Evolutionary conservation across 2,888 invertebrate species (phyloP), one percentile per base, ranked within the genome.

Genomic region (Andrena trimmerana): DNA sequence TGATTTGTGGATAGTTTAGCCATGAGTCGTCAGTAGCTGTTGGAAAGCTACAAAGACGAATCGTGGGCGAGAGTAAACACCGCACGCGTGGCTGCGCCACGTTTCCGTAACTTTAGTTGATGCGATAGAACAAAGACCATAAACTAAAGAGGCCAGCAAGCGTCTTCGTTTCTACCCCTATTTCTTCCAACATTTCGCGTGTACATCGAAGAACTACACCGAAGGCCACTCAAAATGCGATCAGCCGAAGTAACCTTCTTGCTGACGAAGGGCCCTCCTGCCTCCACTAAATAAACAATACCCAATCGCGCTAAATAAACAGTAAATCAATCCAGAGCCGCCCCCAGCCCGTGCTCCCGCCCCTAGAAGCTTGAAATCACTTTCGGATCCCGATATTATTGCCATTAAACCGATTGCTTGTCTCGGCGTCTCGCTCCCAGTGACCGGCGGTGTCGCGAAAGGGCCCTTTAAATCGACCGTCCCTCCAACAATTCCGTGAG

Each of bases 1-100:
- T 81, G 80, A 81, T 81, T 81, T 81, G 80, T 81, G 67, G 78
- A 71, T 78, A 78, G 78, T 81, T 78, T 54, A 81, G 71, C 59
- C 78, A 70, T 71, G 65, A 52, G 54, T 63, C 67, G 71, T 54
- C 71, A 67, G 71, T 71, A 50, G 29, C 42, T 54, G 67, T 60
- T 71, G 48, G 71, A 78, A 63, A 62, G 67, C 71, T 67, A 81
- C 78, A 78, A 78, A 78, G 67, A 66, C 71, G 71, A 48, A 33
- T 78, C 71, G 71, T 36, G 66, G 67, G 31, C 31, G 16, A 57
- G 20, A 27, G 31, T 68, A 67, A 67, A 81, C 65, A 68, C 52
- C 71, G 50, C 54, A 63, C 54, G 62, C 67, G 42, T 62, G 50
- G 27, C 48, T 27, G 52, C 70, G n/a, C 57, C 42, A 36, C 33